Evolutionary conservation across 2,888 invertebrate species (phyloP).

Genomic region (Ptychoptera albimana): DNA sequence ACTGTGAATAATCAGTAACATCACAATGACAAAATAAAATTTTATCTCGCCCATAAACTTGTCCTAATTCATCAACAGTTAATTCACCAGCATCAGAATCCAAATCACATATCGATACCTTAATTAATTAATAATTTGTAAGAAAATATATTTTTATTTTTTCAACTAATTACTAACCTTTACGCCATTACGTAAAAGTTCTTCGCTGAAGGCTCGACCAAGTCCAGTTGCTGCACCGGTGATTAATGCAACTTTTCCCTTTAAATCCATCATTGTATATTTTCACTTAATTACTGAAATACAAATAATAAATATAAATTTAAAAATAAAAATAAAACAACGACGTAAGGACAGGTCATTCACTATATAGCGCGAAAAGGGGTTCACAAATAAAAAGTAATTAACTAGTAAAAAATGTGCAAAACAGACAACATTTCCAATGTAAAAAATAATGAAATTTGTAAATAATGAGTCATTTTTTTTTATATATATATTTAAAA

Average conservation of each 20-base stretch:
- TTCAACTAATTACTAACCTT: conserved; percentile 37
- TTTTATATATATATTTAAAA: too few species aligned
- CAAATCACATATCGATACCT: conserved; percentile 62
- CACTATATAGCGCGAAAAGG: too few species aligned
- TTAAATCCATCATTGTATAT: conserved; percentile 42
- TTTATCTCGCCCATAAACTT: conserved; percentile 49
- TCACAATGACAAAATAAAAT: conserved; percentile 59
- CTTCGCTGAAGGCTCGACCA: conserved; percentile 54
- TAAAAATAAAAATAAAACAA: neutral
- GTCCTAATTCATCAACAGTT: conserved; percentile 43
- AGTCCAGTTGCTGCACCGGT: conserved; percentile 61
- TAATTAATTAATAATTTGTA: conserved; percentile 10
- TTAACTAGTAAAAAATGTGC: too few species aligned
- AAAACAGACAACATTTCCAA: too few species aligned
- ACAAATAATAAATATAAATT: neutral
- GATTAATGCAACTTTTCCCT: conserved; percentile 55
- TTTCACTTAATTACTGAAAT: too few species aligned
- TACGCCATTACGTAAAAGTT: conserved; percentile 53
- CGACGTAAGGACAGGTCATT: neutral
- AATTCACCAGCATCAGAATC: conserved; percentile 54
- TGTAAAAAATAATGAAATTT: too few species aligned
- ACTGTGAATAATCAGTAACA: conserved; percentile 62
- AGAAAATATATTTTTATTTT: conserved; percentile 11
- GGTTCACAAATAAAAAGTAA: too few species aligned
- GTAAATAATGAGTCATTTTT: too few species aligned